phyloP scores from a whole-genome alignment of 2,797 vertebrate species.

The Alcedo atthis region DNA sequence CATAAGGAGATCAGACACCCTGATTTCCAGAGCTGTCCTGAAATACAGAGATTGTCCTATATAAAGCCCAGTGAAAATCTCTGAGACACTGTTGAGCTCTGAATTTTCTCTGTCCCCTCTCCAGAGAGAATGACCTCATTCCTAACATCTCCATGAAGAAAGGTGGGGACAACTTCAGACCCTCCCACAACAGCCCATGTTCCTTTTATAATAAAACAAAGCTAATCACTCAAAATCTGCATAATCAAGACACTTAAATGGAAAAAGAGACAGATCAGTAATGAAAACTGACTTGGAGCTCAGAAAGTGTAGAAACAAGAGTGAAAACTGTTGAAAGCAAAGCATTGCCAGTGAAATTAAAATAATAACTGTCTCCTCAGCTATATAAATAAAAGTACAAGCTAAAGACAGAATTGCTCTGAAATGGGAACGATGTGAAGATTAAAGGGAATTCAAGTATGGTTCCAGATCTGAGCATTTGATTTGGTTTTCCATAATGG shows the following conservation, averaged over 20 bases:
- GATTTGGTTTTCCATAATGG: not conserved
- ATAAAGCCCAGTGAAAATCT: not conserved
- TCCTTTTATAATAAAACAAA: not conserved
- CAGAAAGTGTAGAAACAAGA: not conserved
- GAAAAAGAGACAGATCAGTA: not conserved
- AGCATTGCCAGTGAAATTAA: not conserved
- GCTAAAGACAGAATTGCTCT: not conserved
- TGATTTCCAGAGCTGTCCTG: not conserved
- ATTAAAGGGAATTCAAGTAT: not conserved
- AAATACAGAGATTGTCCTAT: not conserved
- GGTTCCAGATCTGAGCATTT: not conserved
- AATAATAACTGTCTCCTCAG: not conserved
- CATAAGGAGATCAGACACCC: not conserved
- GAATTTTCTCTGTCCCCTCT: not conserved
- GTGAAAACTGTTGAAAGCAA: not conserved
- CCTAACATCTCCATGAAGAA: accelerated
- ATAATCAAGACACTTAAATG: not conserved
- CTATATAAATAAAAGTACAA: not conserved
- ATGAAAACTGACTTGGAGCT: not conserved
- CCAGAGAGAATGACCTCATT: not conserved
- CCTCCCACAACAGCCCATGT: not conserved
- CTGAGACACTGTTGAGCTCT: not conserved
- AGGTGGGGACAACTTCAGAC: not conserved
- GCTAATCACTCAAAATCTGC: not conserved
- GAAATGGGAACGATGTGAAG: not conserved